phyloP scores from a whole-genome alignment of 2,888 invertebrate species.

The Dryobota labecula region DNA sequence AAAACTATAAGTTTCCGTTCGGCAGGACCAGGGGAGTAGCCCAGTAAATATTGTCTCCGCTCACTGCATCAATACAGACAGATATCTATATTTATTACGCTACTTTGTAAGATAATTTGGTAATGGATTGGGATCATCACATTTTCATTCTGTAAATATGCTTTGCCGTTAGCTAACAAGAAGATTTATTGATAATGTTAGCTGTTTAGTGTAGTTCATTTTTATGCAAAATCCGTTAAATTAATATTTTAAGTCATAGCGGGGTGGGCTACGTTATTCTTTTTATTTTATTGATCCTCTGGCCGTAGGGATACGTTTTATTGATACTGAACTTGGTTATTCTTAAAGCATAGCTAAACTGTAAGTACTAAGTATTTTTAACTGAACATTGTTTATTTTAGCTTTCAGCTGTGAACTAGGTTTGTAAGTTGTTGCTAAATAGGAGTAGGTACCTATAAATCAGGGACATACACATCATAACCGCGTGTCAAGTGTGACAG shows the following conservation, averaged over 20 bases:
- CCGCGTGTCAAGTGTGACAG: conserved; percentile 56
- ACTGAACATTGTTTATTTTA: too few relatives aligned
- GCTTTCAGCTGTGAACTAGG: background rate
- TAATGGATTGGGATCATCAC: conserved; percentile 87
- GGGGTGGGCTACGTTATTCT: background rate
- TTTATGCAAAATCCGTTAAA: conserved; percentile 1
- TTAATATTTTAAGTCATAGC: background rate
- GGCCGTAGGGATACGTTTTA: background rate
- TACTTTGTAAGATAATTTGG: conserved; percentile 87
- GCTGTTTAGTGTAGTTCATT: conserved; percentile 34
- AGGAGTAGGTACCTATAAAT: conserved; percentile 33
- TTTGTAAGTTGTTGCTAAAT: conserved; percentile 20
- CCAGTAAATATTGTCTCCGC: conserved; percentile 90
- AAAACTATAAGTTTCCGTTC: conserved; percentile 91
- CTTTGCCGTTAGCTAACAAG: conserved; percentile 44
- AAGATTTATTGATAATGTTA: conserved; percentile 41
- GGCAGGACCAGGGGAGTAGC: conserved; percentile 88
- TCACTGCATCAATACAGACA: conserved; percentile 87
- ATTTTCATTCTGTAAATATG: conserved; percentile 73
- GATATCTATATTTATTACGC: conserved; percentile 88
- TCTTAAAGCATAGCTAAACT: background rate
- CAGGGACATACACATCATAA: conserved; percentile 61
- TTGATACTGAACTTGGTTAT: background rate
- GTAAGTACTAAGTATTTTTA: background rate
- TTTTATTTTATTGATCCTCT: background rate